Evolutionary conservation across 2,113 vertebrate genomes (phyloP).

Genomic region (Eretmochelys imbricata): DNA sequence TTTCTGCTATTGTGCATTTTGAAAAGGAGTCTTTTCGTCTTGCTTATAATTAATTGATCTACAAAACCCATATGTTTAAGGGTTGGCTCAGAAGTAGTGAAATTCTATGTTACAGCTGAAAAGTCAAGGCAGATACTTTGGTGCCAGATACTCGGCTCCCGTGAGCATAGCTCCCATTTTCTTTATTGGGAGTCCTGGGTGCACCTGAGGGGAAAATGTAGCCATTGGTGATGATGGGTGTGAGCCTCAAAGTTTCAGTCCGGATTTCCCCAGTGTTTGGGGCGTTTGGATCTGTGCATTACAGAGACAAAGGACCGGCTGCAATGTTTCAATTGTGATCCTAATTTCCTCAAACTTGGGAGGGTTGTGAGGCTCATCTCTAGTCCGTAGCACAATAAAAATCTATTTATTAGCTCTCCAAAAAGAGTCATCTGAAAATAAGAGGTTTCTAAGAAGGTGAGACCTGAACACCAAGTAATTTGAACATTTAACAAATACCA

Average conservation of each 20-base stretch:
- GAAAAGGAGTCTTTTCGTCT: not conserved
- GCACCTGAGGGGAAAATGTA: not conserved
- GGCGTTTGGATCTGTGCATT: fast-evolving
- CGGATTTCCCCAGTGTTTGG: not conserved
- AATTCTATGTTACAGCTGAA: fast-evolving
- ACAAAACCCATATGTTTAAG: not conserved
- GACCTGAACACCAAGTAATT: not conserved
- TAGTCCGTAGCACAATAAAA: not conserved
- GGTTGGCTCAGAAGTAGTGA: not conserved
- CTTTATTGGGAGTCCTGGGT: not conserved
- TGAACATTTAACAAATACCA: not conserved
- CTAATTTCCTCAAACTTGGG: not conserved
- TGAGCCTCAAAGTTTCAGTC: not conserved
- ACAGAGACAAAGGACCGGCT: not conserved
- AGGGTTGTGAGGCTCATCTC: not conserved
- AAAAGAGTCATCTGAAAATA: not conserved
- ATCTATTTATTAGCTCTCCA: not conserved
- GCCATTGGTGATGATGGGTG: fast-evolving
- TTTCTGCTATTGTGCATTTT: not conserved
- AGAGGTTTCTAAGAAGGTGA: not conserved
- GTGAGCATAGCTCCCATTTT: not conserved
- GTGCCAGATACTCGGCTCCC: not conserved
- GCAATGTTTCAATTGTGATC: not conserved
- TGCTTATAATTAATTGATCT: fast-evolving
- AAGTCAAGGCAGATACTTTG: not conserved